Evolutionary conservation across 2,113 vertebrate genomes (phyloP).

Genomic region (Sander lucioperca): DNA sequence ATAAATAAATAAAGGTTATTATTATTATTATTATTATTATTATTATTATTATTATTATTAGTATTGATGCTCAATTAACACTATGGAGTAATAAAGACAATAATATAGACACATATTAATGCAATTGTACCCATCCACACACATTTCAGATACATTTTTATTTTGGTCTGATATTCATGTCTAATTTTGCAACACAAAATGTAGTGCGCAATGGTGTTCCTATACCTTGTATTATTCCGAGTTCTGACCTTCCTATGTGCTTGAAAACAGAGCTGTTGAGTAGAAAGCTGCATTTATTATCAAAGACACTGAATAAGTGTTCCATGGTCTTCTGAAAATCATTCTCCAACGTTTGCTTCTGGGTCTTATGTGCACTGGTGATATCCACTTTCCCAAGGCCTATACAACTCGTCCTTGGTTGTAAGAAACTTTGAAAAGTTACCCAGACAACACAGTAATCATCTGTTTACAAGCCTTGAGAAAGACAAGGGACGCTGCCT

Average conservation of each 20-base stretch:
- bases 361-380: conserved; percentile 61
- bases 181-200: conserved; percentile 22
- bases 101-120: not conserved
- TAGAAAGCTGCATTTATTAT: conserved; percentile 61
- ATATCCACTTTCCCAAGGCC: conserved; percentile 57
- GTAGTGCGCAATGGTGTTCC: not conserved
- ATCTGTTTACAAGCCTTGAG: conserved; percentile 52
- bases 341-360: conserved; percentile 42
- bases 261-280: conserved; percentile 41
- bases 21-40: too few relatives aligned
- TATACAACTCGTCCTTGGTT: conserved; percentile 73
- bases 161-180: conserved; percentile 24
- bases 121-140: not conserved
- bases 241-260: not conserved
- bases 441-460: conserved; percentile 41
- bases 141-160: conserved; percentile 14
- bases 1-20: not conserved
- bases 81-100: not conserved
- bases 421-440: conserved; percentile 58
- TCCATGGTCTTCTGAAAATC: conserved; percentile 61
- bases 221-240: not conserved
- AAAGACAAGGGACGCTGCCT: conserved; percentile 31
- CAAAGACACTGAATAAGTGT: conserved; percentile 63
- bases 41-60: not conserved
- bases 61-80: conserved; percentile 18